Evolutionary conservation across 2,113 vertebrate species (phyloP), one percentile per base, ranked within the genome.

Genomic region (Oryzias celebensis): DNA sequence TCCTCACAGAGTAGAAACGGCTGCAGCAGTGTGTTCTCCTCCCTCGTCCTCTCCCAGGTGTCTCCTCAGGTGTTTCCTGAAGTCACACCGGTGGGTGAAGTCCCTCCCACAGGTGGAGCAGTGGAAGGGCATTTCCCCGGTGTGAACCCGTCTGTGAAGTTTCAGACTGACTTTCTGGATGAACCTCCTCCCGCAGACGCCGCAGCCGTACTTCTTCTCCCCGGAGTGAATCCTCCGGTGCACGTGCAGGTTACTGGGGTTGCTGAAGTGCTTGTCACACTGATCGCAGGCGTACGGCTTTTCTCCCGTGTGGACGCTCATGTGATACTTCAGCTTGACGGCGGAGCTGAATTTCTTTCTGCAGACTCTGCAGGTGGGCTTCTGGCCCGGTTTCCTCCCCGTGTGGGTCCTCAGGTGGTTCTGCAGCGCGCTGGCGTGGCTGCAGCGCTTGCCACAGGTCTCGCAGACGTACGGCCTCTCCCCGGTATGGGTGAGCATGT

Each of bases 251-350:
- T 82, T 84, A 62, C 81, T 80, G 8, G 82, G 81, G 48, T 74
- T 79, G 43, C 73, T 75, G 83, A 89, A 90, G 64, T 51, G 77
- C 24, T 82, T 85, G 1, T 52, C 72, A 0, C 88, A 90, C 47
- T 57, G 80, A 4, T 71, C 52, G 18, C 88, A 90, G 48, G 42
- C 28, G 47, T 82, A 85, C 0, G 89, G 91, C 52, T 82, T 92
- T 58, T 88, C 89, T 3, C 91, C 91, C 0, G 89, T 91, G 74
- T 93, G 93, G 26, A 90, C 69, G 12, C 87, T 90, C 65, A 85
- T 88, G 60, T 93, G 93, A 6, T 88, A 90, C 14, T 90, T 92
- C 5, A 94, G 81, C 3, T 90, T 90, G 26, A 85, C 87, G 47
- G 68, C 81, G 18, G 89, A 84, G 48, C 88, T 74, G 46, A 94